Percentiles rank a stretch among this genome's conserved stretches.
Conservation (phyloP, 2,797 vertebrate species). For the Discoglossus pictus region DNA sequence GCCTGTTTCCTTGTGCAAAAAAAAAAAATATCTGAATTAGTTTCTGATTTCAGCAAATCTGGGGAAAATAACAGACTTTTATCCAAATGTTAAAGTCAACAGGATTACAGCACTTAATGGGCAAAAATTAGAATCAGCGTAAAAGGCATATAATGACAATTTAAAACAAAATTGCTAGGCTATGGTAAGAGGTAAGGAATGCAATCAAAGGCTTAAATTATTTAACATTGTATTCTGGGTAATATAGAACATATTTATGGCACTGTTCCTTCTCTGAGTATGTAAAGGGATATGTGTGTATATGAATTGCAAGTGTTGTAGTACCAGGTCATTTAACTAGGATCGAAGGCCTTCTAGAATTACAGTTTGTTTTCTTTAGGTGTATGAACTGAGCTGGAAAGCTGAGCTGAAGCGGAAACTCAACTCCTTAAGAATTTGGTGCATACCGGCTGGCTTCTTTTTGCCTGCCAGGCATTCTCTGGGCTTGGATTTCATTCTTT, state of each 20-base stretch:
- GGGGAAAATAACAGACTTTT: slow-evolving; percentile 27
- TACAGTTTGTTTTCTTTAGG: slow-evolving; percentile 71
- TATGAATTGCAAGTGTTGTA: slow-evolving; percentile 44
- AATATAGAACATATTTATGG: slow-evolving; percentile 62
- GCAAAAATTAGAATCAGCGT: slow-evolving; percentile 40
- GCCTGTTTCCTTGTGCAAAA: neutral
- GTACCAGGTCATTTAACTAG: slow-evolving; percentile 69
- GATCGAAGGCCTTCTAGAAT: slow-evolving; percentile 61
- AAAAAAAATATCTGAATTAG: slow-evolving; percentile 18
- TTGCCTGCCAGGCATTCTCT: slow-evolving; percentile 66
- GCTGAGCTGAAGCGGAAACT: slow-evolving; percentile 69
- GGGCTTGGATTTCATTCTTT: slow-evolving; percentile 58
- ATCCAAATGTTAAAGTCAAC: slow-evolving; percentile 48
- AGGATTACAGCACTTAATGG: slow-evolving; percentile 51
- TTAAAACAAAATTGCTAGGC: slow-evolving; percentile 29
- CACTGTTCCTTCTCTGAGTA: slow-evolving; percentile 58
- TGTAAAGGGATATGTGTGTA: slow-evolving; percentile 27
- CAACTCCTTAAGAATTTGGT: slow-evolving; percentile 69
- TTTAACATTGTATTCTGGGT: slow-evolving; percentile 57
- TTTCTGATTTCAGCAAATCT: slow-evolving; percentile 27
- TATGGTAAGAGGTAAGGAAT: neutral
- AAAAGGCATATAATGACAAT: slow-evolving; percentile 48
- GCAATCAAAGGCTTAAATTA: slow-evolving; percentile 43
- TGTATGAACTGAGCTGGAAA: slow-evolving; percentile 64
- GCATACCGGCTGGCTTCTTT: slow-evolving; percentile 63